These are phyloP conservation scores for Philopedon plagiatum DNA, from an alignment of 2,888 invertebrate genomes.

Conservation along the genomic window DNA sequence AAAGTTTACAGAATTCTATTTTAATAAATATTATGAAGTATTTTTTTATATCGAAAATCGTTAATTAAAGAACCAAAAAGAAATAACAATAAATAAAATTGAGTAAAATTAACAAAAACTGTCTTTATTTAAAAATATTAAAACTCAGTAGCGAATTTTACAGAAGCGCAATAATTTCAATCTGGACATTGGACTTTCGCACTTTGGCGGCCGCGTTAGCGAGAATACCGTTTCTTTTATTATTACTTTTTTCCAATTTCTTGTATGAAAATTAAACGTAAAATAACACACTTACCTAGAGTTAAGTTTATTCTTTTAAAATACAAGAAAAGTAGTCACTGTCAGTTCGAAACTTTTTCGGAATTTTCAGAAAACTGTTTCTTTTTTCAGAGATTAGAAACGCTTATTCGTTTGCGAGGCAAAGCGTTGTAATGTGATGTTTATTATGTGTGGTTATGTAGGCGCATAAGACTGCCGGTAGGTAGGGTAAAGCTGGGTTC, in stretches of 20 bases:
- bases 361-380: background rate
- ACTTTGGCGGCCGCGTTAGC: background rate
- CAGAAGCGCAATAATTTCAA: background rate
- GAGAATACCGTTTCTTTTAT: background rate
- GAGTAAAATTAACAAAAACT: no score
- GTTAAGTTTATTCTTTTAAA: background rate
- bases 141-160: background rate
- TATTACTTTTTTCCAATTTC: background rate
- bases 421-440: constrained; percentile 33
- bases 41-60: no score
- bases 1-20: no score
- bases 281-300: constrained; percentile 5
- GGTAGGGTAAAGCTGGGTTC: constrained; percentile 44
- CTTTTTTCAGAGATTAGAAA: background rate
- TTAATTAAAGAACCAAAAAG: no score
- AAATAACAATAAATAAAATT: no score
- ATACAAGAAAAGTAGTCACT: background rate
- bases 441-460: constrained; percentile 42
- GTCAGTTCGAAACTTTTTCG: background rate
- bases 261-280: constrained; percentile 1
- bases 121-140: no score
- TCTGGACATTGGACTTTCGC: constrained; percentile 16
- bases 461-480: constrained; percentile 34
- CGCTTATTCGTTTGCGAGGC: constrained; percentile 19
- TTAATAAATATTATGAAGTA: no score